These are phyloP conservation scores for Lissocephala sabroskyi DNA, from an alignment of 2,888 invertebrate species.

Conservation along the genomic window DNA sequence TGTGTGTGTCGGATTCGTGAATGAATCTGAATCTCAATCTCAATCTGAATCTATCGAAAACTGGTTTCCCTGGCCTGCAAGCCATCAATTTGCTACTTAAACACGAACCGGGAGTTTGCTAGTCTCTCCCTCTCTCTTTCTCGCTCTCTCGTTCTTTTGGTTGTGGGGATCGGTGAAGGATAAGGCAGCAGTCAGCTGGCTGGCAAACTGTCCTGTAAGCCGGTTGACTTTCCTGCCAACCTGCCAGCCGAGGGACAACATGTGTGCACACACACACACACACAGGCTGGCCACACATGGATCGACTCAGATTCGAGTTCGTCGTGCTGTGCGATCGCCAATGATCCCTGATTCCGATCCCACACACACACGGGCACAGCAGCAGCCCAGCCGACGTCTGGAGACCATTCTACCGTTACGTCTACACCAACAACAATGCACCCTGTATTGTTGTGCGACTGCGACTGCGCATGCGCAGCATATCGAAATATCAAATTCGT, in stretches of 20 bases:
- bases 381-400: constrained; percentile 16
- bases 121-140: constrained; percentile 14
- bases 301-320: not conserved
- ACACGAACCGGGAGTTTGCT: no score
- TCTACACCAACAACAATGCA: constrained; percentile 36
- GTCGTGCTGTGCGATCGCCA: not conserved
- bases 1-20: constrained; percentile 45
- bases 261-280: constrained; percentile 2
- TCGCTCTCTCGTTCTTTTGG: constrained; percentile 3
- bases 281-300: constrained; percentile 39
- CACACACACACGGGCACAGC: constrained; percentile 18
- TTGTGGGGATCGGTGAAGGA: no score
- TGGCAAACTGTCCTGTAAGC: no score
- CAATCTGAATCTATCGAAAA: constrained; percentile 38
- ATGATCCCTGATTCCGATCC: not conserved
- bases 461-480: constrained; percentile 42
- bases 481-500: constrained; percentile 64
- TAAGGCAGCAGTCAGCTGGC: no score
- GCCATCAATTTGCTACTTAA: no score
- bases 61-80: constrained; percentile 38
- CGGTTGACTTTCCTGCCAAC: constrained; percentile 23
- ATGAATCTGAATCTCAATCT: no score
- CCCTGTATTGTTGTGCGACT: constrained; percentile 47
- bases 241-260: constrained; percentile 41
- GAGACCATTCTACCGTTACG: constrained; percentile 56